These are phyloP conservation scores for Megaceryle alcyon DNA, from an alignment of 2,797 vertebrate genomes.

Conservation along the genomic window DNA sequence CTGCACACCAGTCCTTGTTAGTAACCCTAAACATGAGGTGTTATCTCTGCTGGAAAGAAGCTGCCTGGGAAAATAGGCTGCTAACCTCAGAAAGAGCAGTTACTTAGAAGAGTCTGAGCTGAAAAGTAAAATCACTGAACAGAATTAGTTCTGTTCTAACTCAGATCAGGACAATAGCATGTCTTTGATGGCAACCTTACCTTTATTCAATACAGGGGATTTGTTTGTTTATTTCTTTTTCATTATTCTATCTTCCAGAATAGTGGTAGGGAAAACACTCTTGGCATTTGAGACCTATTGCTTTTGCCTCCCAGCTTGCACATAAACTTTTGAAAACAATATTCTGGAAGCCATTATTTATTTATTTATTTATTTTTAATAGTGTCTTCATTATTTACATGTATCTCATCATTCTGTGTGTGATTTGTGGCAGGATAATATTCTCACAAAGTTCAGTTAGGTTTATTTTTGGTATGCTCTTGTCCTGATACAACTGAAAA, in stretches of 20 bases:
- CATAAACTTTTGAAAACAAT: neutral
- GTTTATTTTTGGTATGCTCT: neutral
- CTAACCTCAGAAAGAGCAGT: no score
- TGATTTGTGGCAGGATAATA: slow-evolving; percentile 5
- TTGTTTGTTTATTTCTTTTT: neutral
- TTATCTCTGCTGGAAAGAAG: no score
- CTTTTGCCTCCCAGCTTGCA: slow-evolving; percentile 12
- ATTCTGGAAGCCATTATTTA: neutral
- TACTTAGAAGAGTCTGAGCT: no score
- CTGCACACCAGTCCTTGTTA: no score
- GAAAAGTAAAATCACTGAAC: no score
- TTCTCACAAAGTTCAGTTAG: neutral
- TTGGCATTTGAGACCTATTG: slow-evolving; percentile 17
- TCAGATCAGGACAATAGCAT: neutral
- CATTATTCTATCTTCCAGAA: slow-evolving; percentile 11
- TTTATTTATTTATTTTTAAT: neutral
- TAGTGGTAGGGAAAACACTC: neutral
- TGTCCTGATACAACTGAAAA: neutral
- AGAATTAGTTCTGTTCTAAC: no score
- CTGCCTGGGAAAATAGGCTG: no score
- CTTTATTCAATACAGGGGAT: neutral
- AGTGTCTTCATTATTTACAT: neutral
- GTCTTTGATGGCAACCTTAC: neutral
- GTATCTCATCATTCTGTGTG: slow-evolving; percentile 2
- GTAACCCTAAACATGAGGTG: no score